Evolutionary conservation across 2,888 invertebrate genomes (phyloP).

Genomic region (Trimorus sp.): DNA sequence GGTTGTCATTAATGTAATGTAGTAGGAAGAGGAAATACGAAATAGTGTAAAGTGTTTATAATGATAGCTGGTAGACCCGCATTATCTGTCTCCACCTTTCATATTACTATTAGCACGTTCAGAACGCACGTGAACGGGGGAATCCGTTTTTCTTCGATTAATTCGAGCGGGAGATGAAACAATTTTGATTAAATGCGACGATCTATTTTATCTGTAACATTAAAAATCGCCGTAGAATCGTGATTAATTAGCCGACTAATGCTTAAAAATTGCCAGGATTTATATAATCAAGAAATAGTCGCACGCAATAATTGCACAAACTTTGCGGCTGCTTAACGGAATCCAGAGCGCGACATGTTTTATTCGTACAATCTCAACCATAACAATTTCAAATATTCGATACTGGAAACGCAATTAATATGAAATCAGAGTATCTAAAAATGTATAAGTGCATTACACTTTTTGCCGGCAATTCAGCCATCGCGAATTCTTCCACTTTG

Average conservation of each 20-base stretch:
- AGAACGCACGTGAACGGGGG: slow-evolving; percentile 16
- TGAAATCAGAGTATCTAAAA: slow-evolving; percentile 23
- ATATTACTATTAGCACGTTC: slow-evolving; percentile 53
- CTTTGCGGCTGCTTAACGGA: not conserved
- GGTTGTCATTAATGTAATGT: slow-evolving; percentile 21
- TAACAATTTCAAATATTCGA: slow-evolving; percentile 20
- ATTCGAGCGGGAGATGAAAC: not conserved
- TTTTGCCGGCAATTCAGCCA: slow-evolving; percentile 18
- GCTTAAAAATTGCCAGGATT: not conserved
- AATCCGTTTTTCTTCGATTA: slow-evolving; percentile 12
- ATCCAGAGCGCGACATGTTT: not conserved
- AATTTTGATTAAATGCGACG: not conserved
- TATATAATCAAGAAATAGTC: not conserved
- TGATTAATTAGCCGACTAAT: too few species aligned
- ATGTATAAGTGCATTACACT: slow-evolving; percentile 25
- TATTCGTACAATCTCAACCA: slow-evolving; percentile 1
- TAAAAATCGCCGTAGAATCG: too few species aligned
- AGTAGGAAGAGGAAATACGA: slow-evolving; percentile 38
- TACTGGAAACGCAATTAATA: slow-evolving; percentile 29
- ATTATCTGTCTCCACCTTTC: slow-evolving; percentile 60
- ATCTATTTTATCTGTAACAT: not conserved
- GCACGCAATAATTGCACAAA: slow-evolving; percentile 6
- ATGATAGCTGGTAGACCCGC: slow-evolving; percentile 47
- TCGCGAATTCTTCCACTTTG: slow-evolving; percentile 35
- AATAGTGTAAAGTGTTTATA: slow-evolving; percentile 50